Evolutionary conservation across 1,140 invertebrate genomes (phyloP).

Genomic region (Aphidius ervi): DNA sequence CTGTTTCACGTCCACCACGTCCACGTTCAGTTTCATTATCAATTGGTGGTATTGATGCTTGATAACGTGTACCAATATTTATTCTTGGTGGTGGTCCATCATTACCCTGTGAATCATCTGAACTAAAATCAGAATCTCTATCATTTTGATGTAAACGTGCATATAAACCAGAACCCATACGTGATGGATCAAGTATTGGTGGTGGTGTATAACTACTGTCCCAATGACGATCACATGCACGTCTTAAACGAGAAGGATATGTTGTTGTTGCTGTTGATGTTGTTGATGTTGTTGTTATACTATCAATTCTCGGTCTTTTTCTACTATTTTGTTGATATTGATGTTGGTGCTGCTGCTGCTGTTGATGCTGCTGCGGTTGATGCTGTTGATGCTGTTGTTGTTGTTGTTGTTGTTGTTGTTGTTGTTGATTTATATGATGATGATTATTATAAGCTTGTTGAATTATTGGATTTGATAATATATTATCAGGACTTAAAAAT

Average conservation of each 20-base stretch:
- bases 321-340: slow-evolving; percentile 57
- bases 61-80: slow-evolving; percentile 86
- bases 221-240: slow-evolving; percentile 57
- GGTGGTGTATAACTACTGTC: slow-evolving; percentile 81
- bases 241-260: slow-evolving; percentile 58
- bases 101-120: slow-evolving; percentile 50
- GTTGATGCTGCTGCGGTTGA: too few relatives aligned
- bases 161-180: slow-evolving; percentile 82
- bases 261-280: slow-evolving; percentile 54
- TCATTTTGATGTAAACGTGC: slow-evolving; percentile 54
- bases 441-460: too few relatives aligned
- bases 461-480: slow-evolving; percentile 40
- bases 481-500: slow-evolving; percentile 71
- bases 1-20: slow-evolving; percentile 51
- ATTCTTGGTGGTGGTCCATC: slow-evolving; percentile 62
- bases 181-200: slow-evolving; percentile 85
- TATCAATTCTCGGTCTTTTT: slow-evolving; percentile 62
- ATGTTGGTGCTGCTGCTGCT: too few relatives aligned
- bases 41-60: slow-evolving; percentile 73
- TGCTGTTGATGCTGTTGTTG: too few relatives aligned
- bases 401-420: slow-evolving; percentile 39
- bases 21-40: slow-evolving; percentile 50
- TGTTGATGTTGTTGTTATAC: slow-evolving; percentile 17
- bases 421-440: too few relatives aligned
- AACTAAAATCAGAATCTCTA: slow-evolving; percentile 47